Percentiles rank a stretch among this genome's conserved stretches.
These are phyloP conservation scores for Carassius carassius DNA, from an alignment of 2,113 vertebrate species.

Conservation along the genomic window DNA sequence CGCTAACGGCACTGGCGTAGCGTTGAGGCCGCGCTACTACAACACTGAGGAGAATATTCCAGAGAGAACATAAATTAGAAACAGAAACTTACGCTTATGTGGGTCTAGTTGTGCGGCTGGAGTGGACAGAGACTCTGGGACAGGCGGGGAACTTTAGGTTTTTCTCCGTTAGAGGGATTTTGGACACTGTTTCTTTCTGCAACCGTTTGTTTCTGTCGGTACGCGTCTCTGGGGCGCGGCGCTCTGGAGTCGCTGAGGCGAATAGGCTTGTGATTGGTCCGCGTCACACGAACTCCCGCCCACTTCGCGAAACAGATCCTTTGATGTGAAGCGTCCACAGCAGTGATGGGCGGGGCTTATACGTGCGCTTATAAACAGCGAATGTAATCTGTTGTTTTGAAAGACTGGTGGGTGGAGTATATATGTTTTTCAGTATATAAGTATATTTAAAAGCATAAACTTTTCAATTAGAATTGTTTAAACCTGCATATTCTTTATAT, in stretches of 20 bases:
- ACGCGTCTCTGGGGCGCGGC: conserved; percentile 20
- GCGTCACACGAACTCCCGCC: neutral
- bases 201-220: conserved; percentile 30
- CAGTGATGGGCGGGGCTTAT: conserved; percentile 3
- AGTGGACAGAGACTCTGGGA: neutral
- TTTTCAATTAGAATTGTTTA: neutral
- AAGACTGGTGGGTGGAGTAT: neutral
- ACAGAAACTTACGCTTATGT: neutral
- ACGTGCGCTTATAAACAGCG: neutral
- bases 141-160: neutral
- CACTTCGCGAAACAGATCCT: neutral
- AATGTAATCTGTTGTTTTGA: neutral
- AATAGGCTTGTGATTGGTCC: neutral
- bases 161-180: neutral
- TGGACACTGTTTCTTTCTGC: conserved; percentile 15
- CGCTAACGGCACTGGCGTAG: conserved; percentile 24
- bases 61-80: neutral
- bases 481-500: neutral
- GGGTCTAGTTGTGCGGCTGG: neutral
- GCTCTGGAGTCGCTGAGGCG: neutral
- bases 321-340: neutral
- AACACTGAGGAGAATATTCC: conserved; percentile 6
- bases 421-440: neutral
- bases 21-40: conserved; percentile 24
- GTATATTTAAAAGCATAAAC: neutral